phyloP scores from a whole-genome alignment of 2,797 vertebrate species.

The Tapera naevia region DNA sequence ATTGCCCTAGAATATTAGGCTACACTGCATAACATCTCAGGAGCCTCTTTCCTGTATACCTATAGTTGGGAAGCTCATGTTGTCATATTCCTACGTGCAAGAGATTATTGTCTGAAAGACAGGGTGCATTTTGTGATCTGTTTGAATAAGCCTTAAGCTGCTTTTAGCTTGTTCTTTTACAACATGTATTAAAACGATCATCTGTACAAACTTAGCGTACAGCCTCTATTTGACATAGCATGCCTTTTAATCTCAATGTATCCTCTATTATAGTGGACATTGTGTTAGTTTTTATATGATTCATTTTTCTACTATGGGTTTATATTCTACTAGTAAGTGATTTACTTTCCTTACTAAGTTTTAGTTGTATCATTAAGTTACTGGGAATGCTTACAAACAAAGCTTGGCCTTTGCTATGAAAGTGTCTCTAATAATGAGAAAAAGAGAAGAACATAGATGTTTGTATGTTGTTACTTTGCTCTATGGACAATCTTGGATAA shows the following conservation, averaged over 20 bases:
- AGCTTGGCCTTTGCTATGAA: not conserved
- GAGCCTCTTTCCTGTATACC: not conserved
- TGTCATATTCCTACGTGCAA: not conserved
- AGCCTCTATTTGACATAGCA: not conserved
- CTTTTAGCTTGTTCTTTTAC: conserved; percentile 39
- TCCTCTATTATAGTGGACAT: not conserved
- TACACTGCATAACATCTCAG: not conserved
- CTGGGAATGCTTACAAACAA: not conserved
- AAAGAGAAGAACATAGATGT: not conserved
- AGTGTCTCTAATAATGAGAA: not conserved
- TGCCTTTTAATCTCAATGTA: not conserved
- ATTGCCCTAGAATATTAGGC: not conserved
- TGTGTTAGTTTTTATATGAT: not conserved
- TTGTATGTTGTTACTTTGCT: not conserved
- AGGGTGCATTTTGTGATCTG: not conserved
- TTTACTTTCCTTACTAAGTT: not conserved
- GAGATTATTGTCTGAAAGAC: not conserved
- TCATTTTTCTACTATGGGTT: not conserved
- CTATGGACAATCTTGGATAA: not conserved
- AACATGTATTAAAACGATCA: not conserved
- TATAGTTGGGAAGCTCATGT: not conserved
- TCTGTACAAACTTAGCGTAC: conserved; percentile 14
- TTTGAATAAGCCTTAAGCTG: conserved; percentile 35
- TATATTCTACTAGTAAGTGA: not conserved
- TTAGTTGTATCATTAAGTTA: not conserved